Evolutionary conservation across 2,888 invertebrate species (phyloP), one percentile per base, ranked within the genome.

Genomic region (Sinhomidia bicolor): DNA sequence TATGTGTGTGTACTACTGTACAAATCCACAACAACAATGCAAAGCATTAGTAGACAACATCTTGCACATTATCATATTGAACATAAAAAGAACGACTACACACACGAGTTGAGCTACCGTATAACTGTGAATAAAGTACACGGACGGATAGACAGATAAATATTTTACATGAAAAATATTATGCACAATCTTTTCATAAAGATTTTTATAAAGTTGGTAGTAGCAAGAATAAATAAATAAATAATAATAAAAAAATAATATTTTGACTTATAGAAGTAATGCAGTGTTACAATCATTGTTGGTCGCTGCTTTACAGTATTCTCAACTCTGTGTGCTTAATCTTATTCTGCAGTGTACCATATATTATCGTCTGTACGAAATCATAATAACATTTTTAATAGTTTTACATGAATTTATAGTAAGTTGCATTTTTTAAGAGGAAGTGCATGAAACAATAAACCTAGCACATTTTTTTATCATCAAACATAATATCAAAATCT

Each of bases 401-500:
- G n/a, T n/a, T n/a, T n/a, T n/a, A n/a, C n/a, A n/a, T n/a, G n/a
- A n/a, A n/a, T n/a, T n/a, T n/a, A n/a, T n/a, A n/a, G 57, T 7
- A 23, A 57, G 26, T 7, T 57, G 57, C 57, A 57, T 57, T n/a
- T 51, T n/a, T 23, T 10, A 62, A 26, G 10, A 26, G 14, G 23
- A 29, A 62, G 1, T 60, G 60, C 4, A 60, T 23, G 5, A 36
- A 36, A 36, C 36, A 36, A n/a, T n/a, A n/a, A 36, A 36, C 4
- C 36, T 36, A 36, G 36, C 7, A 36, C 36, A 7, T 36, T 36
- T 83, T 74, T n/a, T n/a, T n/a, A n/a, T 78, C 65, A 85, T 85
- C 79, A 79, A 79, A 71, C 26, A 54, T 68, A 79, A 85, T 85
- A 79, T 85, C 68, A 26, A 79, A 85, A 68, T 79, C 68, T 79